Evolutionary conservation across 2,797 vertebrate species (phyloP).

Genomic region (Siniperca undulata): DNA sequence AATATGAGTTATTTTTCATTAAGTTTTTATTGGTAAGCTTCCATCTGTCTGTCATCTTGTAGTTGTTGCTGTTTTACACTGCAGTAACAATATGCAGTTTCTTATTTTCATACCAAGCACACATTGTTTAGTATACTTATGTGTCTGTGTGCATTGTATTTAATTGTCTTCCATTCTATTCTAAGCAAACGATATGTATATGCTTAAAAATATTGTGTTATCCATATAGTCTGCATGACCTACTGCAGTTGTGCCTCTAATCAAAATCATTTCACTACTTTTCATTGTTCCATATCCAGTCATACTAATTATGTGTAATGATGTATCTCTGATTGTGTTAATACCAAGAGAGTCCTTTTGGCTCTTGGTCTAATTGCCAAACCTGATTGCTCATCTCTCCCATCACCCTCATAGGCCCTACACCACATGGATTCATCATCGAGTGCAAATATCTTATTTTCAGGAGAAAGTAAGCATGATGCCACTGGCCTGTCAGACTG

Average conservation of each 20-base stretch:
- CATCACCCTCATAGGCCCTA: conserved; percentile 38
- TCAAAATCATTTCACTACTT: conserved; percentile 31
- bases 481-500: conserved; percentile 26
- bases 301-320: conserved; percentile 54
- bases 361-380: conserved; percentile 62
- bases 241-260: conserved; percentile 23
- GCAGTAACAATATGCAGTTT: neutral
- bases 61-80: conserved; percentile 7
- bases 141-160: neutral
- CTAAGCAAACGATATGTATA: neutral
- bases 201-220: neutral
- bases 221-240: neutral
- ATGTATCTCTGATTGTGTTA: conserved; percentile 58
- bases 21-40: conserved; percentile 1
- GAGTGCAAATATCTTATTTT: conserved; percentile 44
- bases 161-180: neutral
- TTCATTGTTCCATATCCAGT: conserved; percentile 33
- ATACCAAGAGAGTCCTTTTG: conserved; percentile 52
- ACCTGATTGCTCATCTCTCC: conserved; percentile 58
- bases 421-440: conserved; percentile 35
- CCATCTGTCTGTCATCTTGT: conserved; percentile 22
- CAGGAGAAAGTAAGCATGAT: conserved; percentile 33
- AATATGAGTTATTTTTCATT: conserved; percentile 29
- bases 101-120: conserved; percentile 13
- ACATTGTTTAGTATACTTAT: neutral